phyloP scores from a whole-genome alignment of 2,888 invertebrate genomes.

The Orchesella flavescens region DNA sequence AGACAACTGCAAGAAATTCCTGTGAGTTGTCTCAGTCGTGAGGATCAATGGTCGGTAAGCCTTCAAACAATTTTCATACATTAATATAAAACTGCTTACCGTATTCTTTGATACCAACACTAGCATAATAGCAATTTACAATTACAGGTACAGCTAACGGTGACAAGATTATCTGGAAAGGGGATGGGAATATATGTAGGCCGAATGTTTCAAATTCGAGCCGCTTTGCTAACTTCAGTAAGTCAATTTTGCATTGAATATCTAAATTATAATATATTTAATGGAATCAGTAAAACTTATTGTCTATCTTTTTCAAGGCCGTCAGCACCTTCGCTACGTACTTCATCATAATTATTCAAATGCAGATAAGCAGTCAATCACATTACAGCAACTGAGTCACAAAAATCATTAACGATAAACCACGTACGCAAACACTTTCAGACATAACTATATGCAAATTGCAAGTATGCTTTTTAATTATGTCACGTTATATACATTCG shows the following conservation, averaged over 20 bases:
- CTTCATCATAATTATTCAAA: conserved; percentile 38
- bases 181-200: conserved; percentile 40
- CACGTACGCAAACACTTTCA: too few relatives aligned
- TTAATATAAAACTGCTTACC: neutral
- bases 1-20: conserved; percentile 30
- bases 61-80: neutral
- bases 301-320: conserved; percentile 22
- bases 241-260: too few relatives aligned
- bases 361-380: neutral
- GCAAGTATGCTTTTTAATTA: too few relatives aligned
- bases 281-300: neutral
- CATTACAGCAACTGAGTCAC: conserved; percentile 2
- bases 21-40: neutral
- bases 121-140: neutral
- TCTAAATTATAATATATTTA: too few relatives aligned
- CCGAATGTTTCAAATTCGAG: conserved; percentile 33
- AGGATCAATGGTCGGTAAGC: conserved; percentile 41
- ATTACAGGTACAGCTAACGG: conserved; percentile 24
- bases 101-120: too few relatives aligned
- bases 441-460: too few relatives aligned
- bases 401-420: too few relatives aligned
- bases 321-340: conserved; percentile 37
- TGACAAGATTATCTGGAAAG: conserved; percentile 15
- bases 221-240: conserved; percentile 32
- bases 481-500: too few relatives aligned